Base-by-base conservation (phyloP, 2,797 vertebrate species). In the Gobionotothen gibberifrons region DNA sequence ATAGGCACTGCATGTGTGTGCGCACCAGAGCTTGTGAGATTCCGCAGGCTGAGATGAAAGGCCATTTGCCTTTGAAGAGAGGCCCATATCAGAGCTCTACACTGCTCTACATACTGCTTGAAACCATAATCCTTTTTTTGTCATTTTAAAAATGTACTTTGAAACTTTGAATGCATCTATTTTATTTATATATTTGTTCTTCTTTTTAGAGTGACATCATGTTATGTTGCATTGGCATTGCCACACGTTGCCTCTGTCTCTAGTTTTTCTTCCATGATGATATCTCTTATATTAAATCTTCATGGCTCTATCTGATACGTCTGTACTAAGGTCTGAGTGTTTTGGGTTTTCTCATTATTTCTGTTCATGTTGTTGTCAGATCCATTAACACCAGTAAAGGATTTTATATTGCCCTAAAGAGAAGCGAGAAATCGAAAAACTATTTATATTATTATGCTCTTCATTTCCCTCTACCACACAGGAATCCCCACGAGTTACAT, bases 21-120 rank as follows among this genome's bases (percentile, higher is more conserved):
- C 17, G 56, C 76, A 49, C 29, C 47, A 52, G 64, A 71, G 74
- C 74, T 82, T 42, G 65, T 76, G 78, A 80, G 74, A 69, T 60
- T 80, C 58, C 48, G 77, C 63, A 85, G 83, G 53, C 72, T 77
- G 65, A 85, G 84, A 90, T 85, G 82, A 89, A 87, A 89, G 85
- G 72, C 72, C 76, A 58, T 80, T 86, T 76, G 69, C 67, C 74
- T 85, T 88, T 88, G 82, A 87, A 81, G 71, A 85, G 58, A 81
- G 58, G 68, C 82, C 53, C 39, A 26, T 73, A 87, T 85, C 73
- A 75, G 70, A 87, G 76, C 72, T 74, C 54, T 48, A 42, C 72
- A 51, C 77, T 77, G 72, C 71, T 79, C 74, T 68, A 60, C 69
- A 81, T 74, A 67, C 63, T 36, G 29, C 70, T 84, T 57, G 12